Percentiles rank a stretch among this genome's conserved stretches.
phyloP scores from a whole-genome alignment of 53 echinoderm and acorn worm genomes.

The Luidia sarsii region DNA sequence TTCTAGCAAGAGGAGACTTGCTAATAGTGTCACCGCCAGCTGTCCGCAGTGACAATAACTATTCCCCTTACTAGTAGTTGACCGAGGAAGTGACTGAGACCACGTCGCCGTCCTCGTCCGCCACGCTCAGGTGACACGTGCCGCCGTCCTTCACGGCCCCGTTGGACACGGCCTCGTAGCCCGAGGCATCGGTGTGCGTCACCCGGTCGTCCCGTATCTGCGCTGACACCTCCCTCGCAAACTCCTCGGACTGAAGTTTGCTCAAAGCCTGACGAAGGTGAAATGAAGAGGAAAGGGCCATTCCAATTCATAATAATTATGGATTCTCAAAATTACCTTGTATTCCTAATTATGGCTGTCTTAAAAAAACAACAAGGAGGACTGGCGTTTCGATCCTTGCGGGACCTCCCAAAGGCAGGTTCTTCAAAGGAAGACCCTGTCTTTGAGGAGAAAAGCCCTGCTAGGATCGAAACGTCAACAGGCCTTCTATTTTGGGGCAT shows the following conservation, averaged over 20 bases:
- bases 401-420: too few relatives aligned
- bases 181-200: slow-evolving; percentile 40
- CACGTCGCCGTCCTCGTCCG: slow-evolving; percentile 67
- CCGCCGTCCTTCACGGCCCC: slow-evolving; percentile 37
- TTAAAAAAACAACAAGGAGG: too few relatives aligned
- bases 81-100: slow-evolving; percentile 59
- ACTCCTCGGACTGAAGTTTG: slow-evolving; percentile 49
- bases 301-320: not conserved
- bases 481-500: too few relatives aligned
- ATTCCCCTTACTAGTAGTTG: slow-evolving; percentile 71
- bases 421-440: too few relatives aligned
- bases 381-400: too few relatives aligned
- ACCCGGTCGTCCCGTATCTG: slow-evolving; percentile 49
- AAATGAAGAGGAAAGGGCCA: too few relatives aligned
- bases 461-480: too few relatives aligned
- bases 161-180: slow-evolving; percentile 23
- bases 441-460: too few relatives aligned
- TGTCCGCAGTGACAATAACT: too few relatives aligned
- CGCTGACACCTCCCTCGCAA: slow-evolving; percentile 35
- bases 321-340: not conserved
- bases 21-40: too few relatives aligned
- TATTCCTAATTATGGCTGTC: too few relatives aligned
- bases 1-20: too few relatives aligned
- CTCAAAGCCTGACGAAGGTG: not conserved
- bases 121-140: slow-evolving; percentile 71